Evolutionary conservation across 2,888 invertebrate species (phyloP).

Genomic region (Trissonchulus latispiculum): DNA sequence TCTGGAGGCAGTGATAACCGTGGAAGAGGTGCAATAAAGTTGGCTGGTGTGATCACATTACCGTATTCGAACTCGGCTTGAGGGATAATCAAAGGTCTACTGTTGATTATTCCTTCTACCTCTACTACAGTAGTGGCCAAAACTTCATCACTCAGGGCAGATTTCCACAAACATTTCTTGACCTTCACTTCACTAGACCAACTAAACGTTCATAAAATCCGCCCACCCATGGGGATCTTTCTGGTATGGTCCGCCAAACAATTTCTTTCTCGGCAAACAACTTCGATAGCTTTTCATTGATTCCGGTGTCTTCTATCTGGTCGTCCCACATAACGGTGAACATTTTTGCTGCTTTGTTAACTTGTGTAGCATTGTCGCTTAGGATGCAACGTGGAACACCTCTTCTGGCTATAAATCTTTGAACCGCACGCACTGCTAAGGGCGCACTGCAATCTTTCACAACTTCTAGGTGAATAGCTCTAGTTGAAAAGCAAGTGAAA

Average conservation of each 20-base stretch:
- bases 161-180: conserved; percentile 14
- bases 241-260: conserved; percentile 43
- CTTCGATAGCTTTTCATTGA: background rate
- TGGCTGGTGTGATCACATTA: background rate
- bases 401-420: conserved; percentile 39
- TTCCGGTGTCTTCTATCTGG: background rate
- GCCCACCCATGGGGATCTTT: conserved; percentile 47
- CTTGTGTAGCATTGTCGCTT: conserved; percentile 46
- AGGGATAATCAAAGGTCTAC: conserved; percentile 18
- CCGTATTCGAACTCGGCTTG: background rate
- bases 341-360: conserved; percentile 42
- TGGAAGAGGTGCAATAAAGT: background rate
- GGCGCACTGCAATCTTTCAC: conserved; percentile 34
- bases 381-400: conserved; percentile 40
- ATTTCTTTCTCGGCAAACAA: conserved; percentile 26
- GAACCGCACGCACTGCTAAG: conserved; percentile 35
- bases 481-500: conserved; percentile 44
- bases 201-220: conserved; percentile 47
- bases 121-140: conserved; percentile 17
- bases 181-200: conserved; percentile 39
- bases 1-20: too few relatives aligned
- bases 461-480: conserved; percentile 44
- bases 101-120: conserved; percentile 20
- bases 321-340: conserved; percentile 23
- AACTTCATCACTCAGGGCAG: conserved; percentile 5